Conservation (phyloP, 1,140 invertebrate genomes). For the Vollenhovia emeryi region DNA sequence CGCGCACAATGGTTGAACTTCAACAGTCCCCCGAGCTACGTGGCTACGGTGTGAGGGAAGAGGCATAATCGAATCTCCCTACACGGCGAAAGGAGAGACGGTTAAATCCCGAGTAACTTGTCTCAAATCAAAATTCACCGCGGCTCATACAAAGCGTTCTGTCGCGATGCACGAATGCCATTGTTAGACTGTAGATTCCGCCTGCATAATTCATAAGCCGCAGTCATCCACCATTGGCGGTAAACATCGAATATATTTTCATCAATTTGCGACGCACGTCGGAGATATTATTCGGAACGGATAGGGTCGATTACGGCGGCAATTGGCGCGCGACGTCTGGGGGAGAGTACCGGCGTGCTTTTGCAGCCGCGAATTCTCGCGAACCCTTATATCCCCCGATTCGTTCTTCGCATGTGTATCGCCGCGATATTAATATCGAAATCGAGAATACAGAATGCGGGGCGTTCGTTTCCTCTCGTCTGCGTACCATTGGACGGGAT, state of each 20-base stretch:
- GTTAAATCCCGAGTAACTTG: constrained; percentile 19
- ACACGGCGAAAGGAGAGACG: neutral
- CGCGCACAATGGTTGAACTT: constrained; percentile 45
- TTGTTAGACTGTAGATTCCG: neutral
- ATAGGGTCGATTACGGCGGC: neutral
- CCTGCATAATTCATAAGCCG: neutral
- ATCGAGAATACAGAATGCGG: neutral
- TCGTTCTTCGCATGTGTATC: neutral
- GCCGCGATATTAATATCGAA: constrained; percentile 26
- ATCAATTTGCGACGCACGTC: neutral
- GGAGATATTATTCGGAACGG: neutral
- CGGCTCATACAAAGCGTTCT: neutral
- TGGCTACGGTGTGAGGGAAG: neutral
- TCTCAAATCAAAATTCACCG: constrained; percentile 20
- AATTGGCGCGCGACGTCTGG: neutral
- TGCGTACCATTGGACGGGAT: constrained; percentile 58
- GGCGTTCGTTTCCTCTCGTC: constrained; percentile 46
- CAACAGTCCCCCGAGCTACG: constrained; percentile 10
- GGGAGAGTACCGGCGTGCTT: neutral
- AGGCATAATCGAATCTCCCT: constrained; percentile 39
- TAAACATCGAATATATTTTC: neutral
- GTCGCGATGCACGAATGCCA: neutral
- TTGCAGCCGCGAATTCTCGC: neutral
- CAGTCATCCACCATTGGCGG: neutral
- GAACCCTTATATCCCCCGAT: neutral